Evolutionary conservation across 2,113 vertebrate species (phyloP).

Genomic region (Anarhynchus alexandrinus): DNA sequence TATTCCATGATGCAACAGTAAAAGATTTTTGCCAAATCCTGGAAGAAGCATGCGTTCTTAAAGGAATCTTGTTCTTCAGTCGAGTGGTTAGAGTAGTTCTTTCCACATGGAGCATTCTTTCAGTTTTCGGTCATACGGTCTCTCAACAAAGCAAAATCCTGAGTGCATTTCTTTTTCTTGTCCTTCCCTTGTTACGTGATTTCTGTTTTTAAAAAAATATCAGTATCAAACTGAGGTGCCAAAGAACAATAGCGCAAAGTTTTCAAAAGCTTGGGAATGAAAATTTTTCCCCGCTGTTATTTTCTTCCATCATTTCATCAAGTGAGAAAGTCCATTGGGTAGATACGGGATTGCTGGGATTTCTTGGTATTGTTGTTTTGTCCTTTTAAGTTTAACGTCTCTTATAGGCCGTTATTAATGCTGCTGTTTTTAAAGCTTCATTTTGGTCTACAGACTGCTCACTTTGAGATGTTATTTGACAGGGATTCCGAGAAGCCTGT

Average conservation of each 20-base stretch:
- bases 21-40: not conserved
- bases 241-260: too few relatives aligned
- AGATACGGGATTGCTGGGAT: fast-evolving
- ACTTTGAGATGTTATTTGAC: not conserved
- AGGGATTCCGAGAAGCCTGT: constrained; percentile 90
- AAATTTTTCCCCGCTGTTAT: not conserved
- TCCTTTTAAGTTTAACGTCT: not conserved
- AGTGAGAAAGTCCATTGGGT: not conserved
- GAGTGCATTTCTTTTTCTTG: not conserved
- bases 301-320: not conserved
- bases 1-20: not conserved
- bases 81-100: not conserved
- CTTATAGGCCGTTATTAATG: not conserved
- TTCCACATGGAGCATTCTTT: not conserved
- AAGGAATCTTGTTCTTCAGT: not conserved
- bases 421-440: not conserved
- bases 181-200: not conserved
- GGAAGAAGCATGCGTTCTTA: fast-evolving
- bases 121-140: not conserved
- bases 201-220: not conserved
- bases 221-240: not conserved
- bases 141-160: not conserved
- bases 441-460: not conserved
- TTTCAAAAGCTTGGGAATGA: not conserved
- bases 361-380: not conserved